Base-by-base conservation (phyloP, 2,113 vertebrate genomes). In the Pipra filicauda region DNA sequence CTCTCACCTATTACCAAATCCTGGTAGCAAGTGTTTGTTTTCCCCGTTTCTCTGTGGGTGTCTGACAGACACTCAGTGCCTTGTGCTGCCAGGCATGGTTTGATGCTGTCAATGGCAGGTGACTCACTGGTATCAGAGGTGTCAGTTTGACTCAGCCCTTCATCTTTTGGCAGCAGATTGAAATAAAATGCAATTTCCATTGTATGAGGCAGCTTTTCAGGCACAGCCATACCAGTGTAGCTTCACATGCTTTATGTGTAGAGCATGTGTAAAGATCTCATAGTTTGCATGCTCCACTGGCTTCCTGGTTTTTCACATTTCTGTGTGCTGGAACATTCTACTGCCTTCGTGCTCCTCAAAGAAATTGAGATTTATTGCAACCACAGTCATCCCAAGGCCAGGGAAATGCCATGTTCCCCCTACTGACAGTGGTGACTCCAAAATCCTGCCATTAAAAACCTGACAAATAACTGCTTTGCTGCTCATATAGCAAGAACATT, bases 91-190 rank as follows among this genome's bases (percentile, higher is more conserved):
- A 89, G 89, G 93, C 95, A 85, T 3, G 16, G 76, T 95, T 94
- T 85, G 70, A 5, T 89, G 94, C 83, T 92, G 66, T 41, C 75
- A 17, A 33, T 78, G 74, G 78, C 28, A 81, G 79, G 94, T 96
- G 96, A 97, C 79, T 96, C 96, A 95, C 46, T 66, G 88, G 88
- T 70, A 91, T 51, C 91, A 84, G 83, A 94, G 91, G 83, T 92
- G 91, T 90, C 94, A 83, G 67, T 65, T 94, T 95, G 93, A 89
- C 81, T 96, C 94, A 95, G 69, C 81, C 91, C 76, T 95, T 92
- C 91, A 91, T 92, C 89, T 70, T 92, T 87, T 87, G 89, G 89
- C 84, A 95, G 69, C 48, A 87, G 52, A 31, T 17, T 41, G 80
- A 77, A 87, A 69, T 73, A 76, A 91, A 93, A 85, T 14, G 24